Base-by-base conservation (phyloP, 1,140 invertebrate species). In the Ceratosolen fusciceps region DNA sequence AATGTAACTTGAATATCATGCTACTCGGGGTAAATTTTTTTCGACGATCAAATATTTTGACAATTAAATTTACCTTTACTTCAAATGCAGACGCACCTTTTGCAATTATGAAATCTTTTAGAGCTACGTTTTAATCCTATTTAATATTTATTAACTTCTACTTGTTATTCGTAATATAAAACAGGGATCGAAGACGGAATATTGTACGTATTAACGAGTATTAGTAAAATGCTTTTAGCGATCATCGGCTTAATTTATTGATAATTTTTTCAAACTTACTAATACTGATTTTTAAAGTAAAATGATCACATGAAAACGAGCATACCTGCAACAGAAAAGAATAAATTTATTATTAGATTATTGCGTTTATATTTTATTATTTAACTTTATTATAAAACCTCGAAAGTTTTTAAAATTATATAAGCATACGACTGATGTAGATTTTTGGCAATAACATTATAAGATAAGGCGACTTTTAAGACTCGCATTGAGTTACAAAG, bases 241-340 rank as follows among this genome's bases (percentile, higher is more conserved):
- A 43, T 43, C 39, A 43, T 43, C n/a, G n/a, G n/a, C n/a, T n/a
- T 37, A 5, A 37, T 34, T 65, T 8, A 65, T n/a, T n/a, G 8
- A 19, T 62, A 37, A 62, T 16, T 65, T 65, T 3, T 8, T 21
- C 37, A 8, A n/a, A 65, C 31, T 65, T 19, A 71, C 68, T 12
- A 14, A 52, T 26, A 21, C 29, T 2, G n/a, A 71, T 49, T 9
- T 47, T 9, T 16, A 52, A 19, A 8, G 29, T 24, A 24, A 24
- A 29, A 0, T 72, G 9, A 0, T 31, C 0, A n/a, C 29, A 58
- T 1, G 21, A 37, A 14, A 73, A 52, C 37, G 19, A 16, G 10
- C 72, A 24, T 72, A 72, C 70, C 70, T 72, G 70, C 8, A 72
- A 72, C 70, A 72, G 8, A 52, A 52, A 71, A 31, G 14, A 47